Evolutionary conservation across 2,797 vertebrate species (phyloP), one percentile per base, ranked within the genome.

Genomic region (Hypotaenidia okinawae): DNA sequence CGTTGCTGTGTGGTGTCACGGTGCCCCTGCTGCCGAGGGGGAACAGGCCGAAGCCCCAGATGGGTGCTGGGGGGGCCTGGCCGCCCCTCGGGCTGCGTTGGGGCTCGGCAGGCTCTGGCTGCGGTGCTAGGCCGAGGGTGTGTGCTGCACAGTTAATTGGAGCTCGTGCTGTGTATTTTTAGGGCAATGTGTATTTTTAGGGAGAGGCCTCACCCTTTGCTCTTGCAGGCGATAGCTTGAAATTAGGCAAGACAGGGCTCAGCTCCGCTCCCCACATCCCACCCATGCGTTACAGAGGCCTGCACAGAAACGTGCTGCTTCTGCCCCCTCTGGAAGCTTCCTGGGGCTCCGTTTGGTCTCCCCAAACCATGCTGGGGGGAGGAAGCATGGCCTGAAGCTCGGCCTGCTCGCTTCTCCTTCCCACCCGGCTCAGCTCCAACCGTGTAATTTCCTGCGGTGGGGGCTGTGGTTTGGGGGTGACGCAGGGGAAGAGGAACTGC

Each of bases 141-240:
- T 83, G 81, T 30, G 69, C 66, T 4, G 49, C 69, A 10, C 0
- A 1, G 70, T 41, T 92, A 64, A 81, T 78, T 94, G 33, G 6
- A 72, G 84, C 89, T 75, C 17, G 8, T 32, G 3, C 74, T 89
- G 87, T 77, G 95, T 96, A 95, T 95, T 96, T 96, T 95, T 95
- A 95, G 92, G 94, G 92, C 93, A 35, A 85, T 66, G 92, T 93
- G 94, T 96, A 93, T 95, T 96, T 96, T 94, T 89, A 96, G 91
- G 94, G 95, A 91, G 87, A 80, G 94, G 94, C 94, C 94, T 96
- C 89, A 67, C 76, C 90, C 86, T 95, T 86, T 77, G 78, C 68
- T 90, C 72, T 83, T 33, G 0, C 43, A 80, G 90, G 89, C 57
- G 9, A 89, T 63, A 76, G 37, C 7, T 52, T 75, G 62, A 68